Conservation (phyloP, 2,888 invertebrate genomes). For the Meta bourneti region DNA sequence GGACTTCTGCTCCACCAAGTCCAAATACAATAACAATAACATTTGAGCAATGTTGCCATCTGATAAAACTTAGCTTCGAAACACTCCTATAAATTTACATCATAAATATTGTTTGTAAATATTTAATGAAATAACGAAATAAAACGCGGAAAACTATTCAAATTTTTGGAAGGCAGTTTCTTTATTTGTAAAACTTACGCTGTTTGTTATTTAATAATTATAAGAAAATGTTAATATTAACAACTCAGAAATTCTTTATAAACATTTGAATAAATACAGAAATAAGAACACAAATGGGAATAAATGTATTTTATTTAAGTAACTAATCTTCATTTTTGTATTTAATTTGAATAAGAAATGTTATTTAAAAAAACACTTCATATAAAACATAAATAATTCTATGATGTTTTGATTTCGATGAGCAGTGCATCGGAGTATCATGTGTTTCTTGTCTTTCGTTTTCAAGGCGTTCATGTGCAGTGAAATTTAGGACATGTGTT, state of each 20-base stretch:
- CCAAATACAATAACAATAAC: not conserved
- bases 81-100: not conserved
- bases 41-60: not conserved
- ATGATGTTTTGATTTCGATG: slow-evolving; percentile 26
- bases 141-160: not conserved
- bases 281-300: not conserved
- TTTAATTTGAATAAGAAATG: not conserved
- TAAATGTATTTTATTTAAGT: not conserved
- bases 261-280: not conserved
- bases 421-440: slow-evolving; percentile 14
- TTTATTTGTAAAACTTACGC: too few species aligned
- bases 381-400: not conserved
- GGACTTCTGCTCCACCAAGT: not conserved
- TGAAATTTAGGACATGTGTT: slow-evolving; percentile 47
- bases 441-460: slow-evolving; percentile 12
- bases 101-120: not conserved
- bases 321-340: not conserved
- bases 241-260: not conserved
- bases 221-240: not conserved
- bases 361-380: too few species aligned
- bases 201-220: too few species aligned
- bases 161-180: not conserved
- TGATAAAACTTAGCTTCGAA: not conserved
- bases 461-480: slow-evolving; percentile 34
- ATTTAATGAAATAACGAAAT: not conserved